These are phyloP conservation scores for Hylaeus volcanicus DNA, from an alignment of 1,140 invertebrate species.

Conservation along the genomic window DNA sequence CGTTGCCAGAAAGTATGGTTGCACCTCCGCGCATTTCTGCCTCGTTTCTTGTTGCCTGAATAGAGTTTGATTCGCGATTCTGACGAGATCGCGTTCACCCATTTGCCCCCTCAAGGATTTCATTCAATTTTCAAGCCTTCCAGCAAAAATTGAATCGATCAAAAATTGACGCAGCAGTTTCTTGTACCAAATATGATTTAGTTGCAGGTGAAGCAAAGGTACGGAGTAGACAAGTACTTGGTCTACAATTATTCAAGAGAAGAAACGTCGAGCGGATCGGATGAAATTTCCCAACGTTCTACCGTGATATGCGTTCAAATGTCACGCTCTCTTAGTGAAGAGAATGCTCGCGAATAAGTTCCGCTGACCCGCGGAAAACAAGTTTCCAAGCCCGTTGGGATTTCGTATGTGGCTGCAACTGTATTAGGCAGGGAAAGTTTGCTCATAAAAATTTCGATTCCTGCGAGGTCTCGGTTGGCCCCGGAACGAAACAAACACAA, in stretches of 20 bases:
- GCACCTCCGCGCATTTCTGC: neutral
- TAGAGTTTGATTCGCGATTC: neutral
- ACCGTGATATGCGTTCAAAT: too few species aligned
- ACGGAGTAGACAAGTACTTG: too few species aligned
- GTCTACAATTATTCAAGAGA: too few species aligned
- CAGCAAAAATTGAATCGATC: too few species aligned
- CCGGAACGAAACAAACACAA: too few species aligned
- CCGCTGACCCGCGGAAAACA: neutral
- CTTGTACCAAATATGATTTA: too few species aligned
- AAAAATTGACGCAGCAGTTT: too few species aligned
- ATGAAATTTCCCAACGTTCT: too few species aligned
- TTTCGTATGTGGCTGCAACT: neutral
- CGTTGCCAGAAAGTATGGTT: neutral
- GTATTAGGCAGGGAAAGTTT: neutral
- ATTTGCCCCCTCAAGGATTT: neutral
- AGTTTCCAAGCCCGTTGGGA: neutral
- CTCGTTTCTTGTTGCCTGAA: neutral
- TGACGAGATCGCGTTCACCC: neutral
- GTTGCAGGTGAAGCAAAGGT: too few species aligned
- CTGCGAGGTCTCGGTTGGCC: neutral
- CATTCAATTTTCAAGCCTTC: neutral
- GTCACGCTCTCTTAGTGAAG: too few species aligned
- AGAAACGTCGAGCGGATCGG: too few species aligned
- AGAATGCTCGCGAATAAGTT: too few species aligned
- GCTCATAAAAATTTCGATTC: constrained; percentile 3